Evolutionary conservation across 2,888 invertebrate genomes (phyloP), one percentile per base, ranked within the genome.

Genomic region (Spilarctia lutea): DNA sequence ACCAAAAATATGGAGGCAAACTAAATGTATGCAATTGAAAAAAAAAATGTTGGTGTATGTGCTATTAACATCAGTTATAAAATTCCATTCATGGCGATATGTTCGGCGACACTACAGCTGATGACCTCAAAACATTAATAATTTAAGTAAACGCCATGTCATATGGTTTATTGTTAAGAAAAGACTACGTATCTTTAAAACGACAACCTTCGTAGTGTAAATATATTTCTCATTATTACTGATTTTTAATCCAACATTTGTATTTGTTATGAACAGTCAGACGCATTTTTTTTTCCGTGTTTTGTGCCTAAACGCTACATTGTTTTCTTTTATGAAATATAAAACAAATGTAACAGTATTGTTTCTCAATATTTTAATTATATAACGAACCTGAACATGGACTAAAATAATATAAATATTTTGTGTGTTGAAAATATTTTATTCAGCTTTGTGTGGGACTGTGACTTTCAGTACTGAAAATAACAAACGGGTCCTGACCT

Each of bases 401-500:
- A 27, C 56, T n/a, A 27, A 60, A 60, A 16, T 7, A 7, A 11
- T 56, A 10, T 52, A 8, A 52, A 20, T 56, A 11, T n/a, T 56
- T n/a, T 56, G n/a, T n/a, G 7, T 27, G 60, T 60, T 60, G 1
- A 16, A 1, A 27, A 27, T 60, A 27, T 68, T 33, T 48, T 68
- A 33, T 30, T 11, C 20, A 39, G 18, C 42, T 42, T 67, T 67
- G 67, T 67, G 42, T 67, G 42, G 42, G 0, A 42, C n/a, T n/a
- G n/a, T n/a, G n/a, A n/a, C n/a, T 33, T 39, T 56, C 33, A n/a
- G 8, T 24, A 35, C 1, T 48, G 75, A 75, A 72, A 68, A 74
- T 72, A 56, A 72, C 68, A 69, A 18, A 63, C 52, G 73, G 45
- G 74, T 77, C 65, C 90, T 91, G 80, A 96, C 97, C 96, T 97